Conservation (phyloP, 2,113 vertebrate genomes). For the Pollachius pollachius region DNA sequence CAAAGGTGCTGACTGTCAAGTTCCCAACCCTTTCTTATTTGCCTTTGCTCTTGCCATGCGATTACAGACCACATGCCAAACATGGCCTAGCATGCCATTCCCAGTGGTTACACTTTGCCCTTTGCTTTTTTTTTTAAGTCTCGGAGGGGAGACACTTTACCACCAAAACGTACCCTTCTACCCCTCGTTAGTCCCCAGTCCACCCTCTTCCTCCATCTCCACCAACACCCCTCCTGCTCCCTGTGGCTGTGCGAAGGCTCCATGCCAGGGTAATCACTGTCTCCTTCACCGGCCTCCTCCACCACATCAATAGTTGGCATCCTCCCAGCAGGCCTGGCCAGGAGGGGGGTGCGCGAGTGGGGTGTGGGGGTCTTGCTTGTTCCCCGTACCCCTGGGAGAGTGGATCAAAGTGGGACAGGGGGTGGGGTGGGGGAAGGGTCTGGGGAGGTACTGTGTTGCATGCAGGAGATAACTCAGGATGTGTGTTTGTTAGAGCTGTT, state of each 20-base stretch:
- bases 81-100: too few relatives aligned
- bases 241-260: neutral
- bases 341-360: too few relatives aligned
- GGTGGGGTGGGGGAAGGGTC: neutral
- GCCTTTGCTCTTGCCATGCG: neutral
- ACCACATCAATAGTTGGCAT: neutral
- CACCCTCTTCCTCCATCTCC: neutral
- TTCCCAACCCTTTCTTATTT: neutral
- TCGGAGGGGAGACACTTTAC: neutral
- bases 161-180: neutral
- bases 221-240: neutral
- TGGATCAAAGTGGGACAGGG: neutral
- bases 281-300: too few relatives aligned
- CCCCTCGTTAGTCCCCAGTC: neutral
- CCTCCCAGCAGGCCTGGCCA: neutral
- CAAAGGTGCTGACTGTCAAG: too few relatives aligned
- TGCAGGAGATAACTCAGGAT: too few relatives aligned
- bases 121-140: neutral
- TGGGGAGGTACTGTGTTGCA: too few relatives aligned
- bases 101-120: too few relatives aligned
- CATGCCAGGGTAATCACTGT: neutral
- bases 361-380: neutral
- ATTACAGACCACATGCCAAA: slow-evolving; percentile 3
- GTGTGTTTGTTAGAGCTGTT: too few relatives aligned
- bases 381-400: neutral